Conservation (phyloP, 2,113 vertebrate species). For the Lasiurus borealis region DNA sequence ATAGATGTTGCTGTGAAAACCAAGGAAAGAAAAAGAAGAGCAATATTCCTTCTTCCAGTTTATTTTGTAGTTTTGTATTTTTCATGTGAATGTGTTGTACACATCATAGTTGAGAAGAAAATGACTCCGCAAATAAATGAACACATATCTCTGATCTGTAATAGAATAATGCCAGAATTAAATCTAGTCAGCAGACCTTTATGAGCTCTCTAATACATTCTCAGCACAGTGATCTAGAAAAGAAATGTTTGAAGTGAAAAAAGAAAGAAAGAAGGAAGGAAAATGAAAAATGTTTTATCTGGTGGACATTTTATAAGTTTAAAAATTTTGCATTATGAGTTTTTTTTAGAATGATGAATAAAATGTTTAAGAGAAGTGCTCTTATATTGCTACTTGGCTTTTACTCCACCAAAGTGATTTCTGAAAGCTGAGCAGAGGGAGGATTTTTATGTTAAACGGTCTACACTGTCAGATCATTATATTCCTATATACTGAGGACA, state of each 20-base stretch:
- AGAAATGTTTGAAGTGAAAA: not conserved
- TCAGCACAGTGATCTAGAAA: not conserved
- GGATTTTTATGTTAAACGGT: slow-evolving; percentile 66
- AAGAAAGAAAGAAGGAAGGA: not conserved
- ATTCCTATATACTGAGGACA: slow-evolving; percentile 41
- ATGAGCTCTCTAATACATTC: slow-evolving; percentile 12
- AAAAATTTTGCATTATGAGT: slow-evolving; percentile 71
- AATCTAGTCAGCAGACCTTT: not conserved
- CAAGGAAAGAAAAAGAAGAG: not conserved
- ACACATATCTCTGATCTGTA: not conserved
- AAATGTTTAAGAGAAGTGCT: slow-evolving; percentile 60
- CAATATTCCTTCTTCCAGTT: not conserved
- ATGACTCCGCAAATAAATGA: not conserved
- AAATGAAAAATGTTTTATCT: slow-evolving; percentile 48
- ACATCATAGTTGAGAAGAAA: not conserved
- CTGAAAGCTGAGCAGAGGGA: slow-evolving; percentile 45
- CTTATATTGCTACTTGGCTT: slow-evolving; percentile 52
- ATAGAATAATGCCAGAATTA: not conserved
- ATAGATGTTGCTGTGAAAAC: not conserved
- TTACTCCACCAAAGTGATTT: slow-evolving; percentile 60
- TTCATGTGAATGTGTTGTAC: not conserved
- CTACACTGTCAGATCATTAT: slow-evolving; percentile 46
- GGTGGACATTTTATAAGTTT: slow-evolving; percentile 62
- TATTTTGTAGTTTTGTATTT: slow-evolving; percentile 36
- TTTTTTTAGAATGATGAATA: slow-evolving; percentile 73